phyloP scores from a whole-genome alignment of 2,888 invertebrate genomes.

The Ichneumoninae sp. region DNA sequence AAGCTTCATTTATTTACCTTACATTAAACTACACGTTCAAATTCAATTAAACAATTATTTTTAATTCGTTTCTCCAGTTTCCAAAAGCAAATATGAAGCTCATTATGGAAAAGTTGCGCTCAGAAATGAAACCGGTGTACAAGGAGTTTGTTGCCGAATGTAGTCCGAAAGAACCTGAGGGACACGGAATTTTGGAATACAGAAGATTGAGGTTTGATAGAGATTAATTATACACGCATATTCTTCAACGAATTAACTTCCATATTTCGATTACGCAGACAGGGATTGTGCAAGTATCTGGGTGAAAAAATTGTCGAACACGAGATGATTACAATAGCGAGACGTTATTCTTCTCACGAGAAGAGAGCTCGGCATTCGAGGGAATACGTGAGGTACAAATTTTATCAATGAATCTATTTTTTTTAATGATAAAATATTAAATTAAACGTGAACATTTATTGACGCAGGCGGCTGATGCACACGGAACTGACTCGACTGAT shows the following conservation, averaged over 20 bases:
- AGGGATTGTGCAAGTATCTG: constrained; percentile 88
- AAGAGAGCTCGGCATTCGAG: constrained; percentile 79
- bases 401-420: neutral
- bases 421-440: neutral
- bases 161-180: constrained; percentile 83
- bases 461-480: constrained; percentile 88
- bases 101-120: constrained; percentile 91
- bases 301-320: constrained; percentile 91
- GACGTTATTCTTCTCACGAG: constrained; percentile 89
- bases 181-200: constrained; percentile 80
- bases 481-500: constrained; percentile 89
- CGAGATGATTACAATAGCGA: constrained; percentile 91
- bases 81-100: constrained; percentile 89
- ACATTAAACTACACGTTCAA: neutral
- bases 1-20: neutral
- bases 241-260: constrained; percentile 6
- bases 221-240: neutral
- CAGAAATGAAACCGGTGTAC: constrained; percentile 89
- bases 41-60: constrained; percentile 17
- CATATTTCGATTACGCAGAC: constrained; percentile 82
- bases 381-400: constrained; percentile 80
- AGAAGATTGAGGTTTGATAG: constrained; percentile 82
- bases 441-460: neutral
- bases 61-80: constrained; percentile 85
- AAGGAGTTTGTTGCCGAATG: constrained; percentile 91